Base-by-base conservation (phyloP, 1,140 invertebrate species). In the Lasioglossum albipes region DNA sequence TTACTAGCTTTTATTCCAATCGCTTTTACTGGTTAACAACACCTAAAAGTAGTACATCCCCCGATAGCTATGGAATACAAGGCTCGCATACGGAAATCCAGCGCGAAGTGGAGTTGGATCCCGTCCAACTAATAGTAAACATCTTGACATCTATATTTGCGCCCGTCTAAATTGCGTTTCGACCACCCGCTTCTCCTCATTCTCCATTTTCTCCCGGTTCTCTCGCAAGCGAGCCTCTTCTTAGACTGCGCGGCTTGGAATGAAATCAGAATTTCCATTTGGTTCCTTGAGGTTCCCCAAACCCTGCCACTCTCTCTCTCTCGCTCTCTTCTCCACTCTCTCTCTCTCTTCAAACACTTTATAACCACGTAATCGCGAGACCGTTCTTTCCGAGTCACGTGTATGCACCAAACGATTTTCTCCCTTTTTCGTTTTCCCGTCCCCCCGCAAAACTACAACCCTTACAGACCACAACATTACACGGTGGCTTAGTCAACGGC, bases 101-200 rank as follows among this genome's bases (percentile, higher is more conserved):
- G 77, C 79, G 81, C 70, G 61, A 79, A 70, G 73, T 75, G 80
- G 64, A 88, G 71, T 85, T 91, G 89, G 89, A 84, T 64, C 59
- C 45, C 54, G 64, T 87, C 89, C 89, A 91, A 90, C 86, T 89
- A 88, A 91, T 90, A 88, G 88, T 90, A 88, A 92, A 92, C 89
- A 92, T 91, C 89, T 92, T 90, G 88, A 91, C 87, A 90, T 93
- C 88, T 91, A 89, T 90, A 91, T 91, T 89, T 89, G 87, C 87
- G 82, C 85, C 73, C 82, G 84, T 80, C 89, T 90, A 90, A 92
- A 92, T 92, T 90, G 78, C 88, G 83, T 90, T 91, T 88, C 86
- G 79, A 82, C 84, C 69, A 79, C 84, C 82, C 73, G 77, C 68
- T 80, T 72, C 27, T 18, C 12, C 20, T 16, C 5, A 13, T 52